Percentiles rank a stretch among this genome's conserved stretches.
Evolutionary conservation across 2,888 invertebrate genomes (phyloP).

Genomic region (Amblyteles armatorius): DNA sequence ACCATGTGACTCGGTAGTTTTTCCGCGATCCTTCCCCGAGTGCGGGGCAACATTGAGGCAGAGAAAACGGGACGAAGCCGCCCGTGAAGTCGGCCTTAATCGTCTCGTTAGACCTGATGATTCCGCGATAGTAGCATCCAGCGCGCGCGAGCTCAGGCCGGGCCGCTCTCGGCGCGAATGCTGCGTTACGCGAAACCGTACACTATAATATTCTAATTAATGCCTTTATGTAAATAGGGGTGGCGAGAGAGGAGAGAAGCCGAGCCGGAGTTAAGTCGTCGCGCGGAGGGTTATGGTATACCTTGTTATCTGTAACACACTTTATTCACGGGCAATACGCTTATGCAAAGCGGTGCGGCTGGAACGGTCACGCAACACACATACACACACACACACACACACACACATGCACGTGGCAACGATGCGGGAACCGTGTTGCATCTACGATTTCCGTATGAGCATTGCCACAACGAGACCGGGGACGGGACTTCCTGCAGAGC

Average conservation of each 20-base stretch:
- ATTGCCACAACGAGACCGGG: background rate
- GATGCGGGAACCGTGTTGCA: constrained; percentile 57
- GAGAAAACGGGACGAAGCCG: constrained; percentile 20
- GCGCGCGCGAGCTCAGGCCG: background rate
- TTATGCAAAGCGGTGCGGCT: constrained; percentile 45
- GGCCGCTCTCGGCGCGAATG: constrained; percentile 52
- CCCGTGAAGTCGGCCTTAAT: constrained; percentile 67
- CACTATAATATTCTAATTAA: constrained; percentile 77
- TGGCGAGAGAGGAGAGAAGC: background rate
- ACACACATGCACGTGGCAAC: background rate
- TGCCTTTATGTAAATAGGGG: constrained; percentile 77
- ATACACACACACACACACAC: constrained; percentile 9
- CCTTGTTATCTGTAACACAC: constrained; percentile 76
- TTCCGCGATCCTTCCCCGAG: too few species aligned
- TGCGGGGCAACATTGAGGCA: background rate
- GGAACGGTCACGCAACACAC: constrained; percentile 62
- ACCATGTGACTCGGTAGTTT: too few species aligned
- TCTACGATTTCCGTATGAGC: constrained; percentile 39
- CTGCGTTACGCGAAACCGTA: constrained; percentile 65
- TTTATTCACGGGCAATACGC: constrained; percentile 71
- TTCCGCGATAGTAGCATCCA: constrained; percentile 59
- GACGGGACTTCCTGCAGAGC: constrained; percentile 44
- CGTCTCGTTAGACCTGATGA: constrained; percentile 69
- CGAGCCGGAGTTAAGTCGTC: constrained; percentile 70
- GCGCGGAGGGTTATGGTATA: constrained; percentile 70